A percentile compares a stretch with the other conserved stretches of the same genome.
phyloP scores from a whole-genome alignment of 2,113 vertebrate genomes.

The Callipepla squamata region DNA sequence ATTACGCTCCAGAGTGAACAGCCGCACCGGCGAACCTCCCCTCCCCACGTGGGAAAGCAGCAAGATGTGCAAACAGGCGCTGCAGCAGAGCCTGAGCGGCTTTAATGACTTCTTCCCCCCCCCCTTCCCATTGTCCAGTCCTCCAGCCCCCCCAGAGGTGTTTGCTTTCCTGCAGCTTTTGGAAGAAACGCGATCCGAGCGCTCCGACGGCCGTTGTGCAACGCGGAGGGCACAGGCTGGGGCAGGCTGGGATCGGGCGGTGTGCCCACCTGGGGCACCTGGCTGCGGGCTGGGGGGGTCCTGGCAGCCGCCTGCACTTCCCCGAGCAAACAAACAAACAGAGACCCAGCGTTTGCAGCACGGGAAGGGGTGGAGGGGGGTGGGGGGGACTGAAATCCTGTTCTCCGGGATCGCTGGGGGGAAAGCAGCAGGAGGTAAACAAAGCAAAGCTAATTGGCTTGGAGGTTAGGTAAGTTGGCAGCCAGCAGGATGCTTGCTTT shows the following conservation, averaged over 20 bases:
- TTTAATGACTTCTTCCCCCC: neutral
- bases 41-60: neutral
- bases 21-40: neutral
- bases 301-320: neutral
- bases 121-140: neutral
- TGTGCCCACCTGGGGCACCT: neutral
- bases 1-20: slow-evolving; percentile 3
- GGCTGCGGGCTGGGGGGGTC: neutral
- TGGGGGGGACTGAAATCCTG: neutral
- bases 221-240: neutral
- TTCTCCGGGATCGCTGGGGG: neutral
- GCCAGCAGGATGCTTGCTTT: neutral
- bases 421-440: neutral
- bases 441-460: neutral
- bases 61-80: neutral
- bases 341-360: neutral
- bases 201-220: neutral
- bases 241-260: neutral
- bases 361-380: neutral
- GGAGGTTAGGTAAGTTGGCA: neutral
- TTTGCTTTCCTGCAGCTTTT: neutral
- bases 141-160: neutral
- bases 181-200: neutral
- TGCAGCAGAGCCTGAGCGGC: rapidly evolving
- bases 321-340: neutral